These are phyloP conservation scores for Urosaurus nigricauda DNA, from an alignment of 2,797 vertebrate species.

Conservation along the genomic window DNA sequence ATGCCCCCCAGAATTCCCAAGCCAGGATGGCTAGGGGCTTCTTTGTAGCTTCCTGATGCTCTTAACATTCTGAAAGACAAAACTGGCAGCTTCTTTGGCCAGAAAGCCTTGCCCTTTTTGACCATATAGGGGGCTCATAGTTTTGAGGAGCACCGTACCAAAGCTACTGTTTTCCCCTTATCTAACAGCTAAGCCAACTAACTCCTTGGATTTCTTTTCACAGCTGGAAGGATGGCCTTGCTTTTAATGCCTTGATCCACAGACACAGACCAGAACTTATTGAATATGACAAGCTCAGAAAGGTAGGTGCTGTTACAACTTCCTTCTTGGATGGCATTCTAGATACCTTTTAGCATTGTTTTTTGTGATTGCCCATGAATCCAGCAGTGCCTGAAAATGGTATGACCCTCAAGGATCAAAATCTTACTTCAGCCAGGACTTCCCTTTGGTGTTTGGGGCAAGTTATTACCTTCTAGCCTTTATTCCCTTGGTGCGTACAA, in stretches of 20 bases:
- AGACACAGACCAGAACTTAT: conserved; percentile 94
- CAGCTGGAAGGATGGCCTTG: conserved; percentile 96
- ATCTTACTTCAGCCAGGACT: neutral
- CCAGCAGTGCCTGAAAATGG: neutral
- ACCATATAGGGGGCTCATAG: neutral
- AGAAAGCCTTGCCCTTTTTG: neutral
- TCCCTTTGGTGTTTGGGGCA: neutral
- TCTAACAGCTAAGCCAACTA: neutral
- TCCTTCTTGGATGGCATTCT: neutral
- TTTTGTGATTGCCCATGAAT: too few species aligned
- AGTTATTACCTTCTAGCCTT: neutral
- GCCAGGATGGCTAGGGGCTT: too few species aligned
- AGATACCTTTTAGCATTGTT: rapidly evolving
- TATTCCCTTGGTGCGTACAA: neutral
- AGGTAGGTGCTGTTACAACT: conserved; percentile 77
- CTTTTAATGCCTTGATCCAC: conserved; percentile 96
- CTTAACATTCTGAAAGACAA: neutral
- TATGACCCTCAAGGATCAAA: neutral
- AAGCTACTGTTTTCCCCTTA: rapidly evolving
- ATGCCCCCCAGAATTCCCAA: too few species aligned
- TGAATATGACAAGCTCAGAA: conserved; percentile 93
- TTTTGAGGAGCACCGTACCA: neutral
- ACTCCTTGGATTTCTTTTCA: neutral
- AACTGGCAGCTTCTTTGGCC: too few species aligned
- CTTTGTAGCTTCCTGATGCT: too few species aligned